Evolutionary conservation across 2,113 vertebrate species (phyloP).

Genomic region (Toxostoma redivivum): DNA sequence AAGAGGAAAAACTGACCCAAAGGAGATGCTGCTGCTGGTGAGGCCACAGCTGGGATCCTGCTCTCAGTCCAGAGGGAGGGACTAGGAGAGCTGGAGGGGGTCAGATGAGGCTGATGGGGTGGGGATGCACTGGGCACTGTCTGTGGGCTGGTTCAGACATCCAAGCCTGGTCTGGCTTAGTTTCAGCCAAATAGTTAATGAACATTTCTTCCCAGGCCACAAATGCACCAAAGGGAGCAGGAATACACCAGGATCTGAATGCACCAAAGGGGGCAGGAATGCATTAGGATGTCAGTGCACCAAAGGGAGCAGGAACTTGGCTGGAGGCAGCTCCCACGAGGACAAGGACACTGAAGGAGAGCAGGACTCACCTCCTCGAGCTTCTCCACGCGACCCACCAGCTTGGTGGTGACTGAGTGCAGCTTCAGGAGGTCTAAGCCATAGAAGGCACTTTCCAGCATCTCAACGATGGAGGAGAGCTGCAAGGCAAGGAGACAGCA

Average conservation of each 20-base stretch:
- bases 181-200: not conserved
- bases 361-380: slow-evolving; percentile 83
- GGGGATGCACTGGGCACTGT: not conserved
- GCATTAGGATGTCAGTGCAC: too few species aligned
- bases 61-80: not conserved
- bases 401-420: slow-evolving; percentile 86
- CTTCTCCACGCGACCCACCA: slow-evolving; percentile 84
- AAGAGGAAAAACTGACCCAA: not conserved
- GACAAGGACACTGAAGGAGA: not conserved
- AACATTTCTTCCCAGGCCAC: not conserved
- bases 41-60: not conserved
- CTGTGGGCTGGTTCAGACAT: not conserved
- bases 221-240: not conserved
- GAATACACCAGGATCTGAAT: not conserved
- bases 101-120: not conserved
- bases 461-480: slow-evolving; percentile 88
- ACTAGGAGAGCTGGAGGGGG: not conserved
- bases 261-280: not conserved
- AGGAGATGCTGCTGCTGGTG: not conserved
- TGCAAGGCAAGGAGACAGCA: slow-evolving; percentile 55
- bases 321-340: not conserved
- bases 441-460: slow-evolving; percentile 92
- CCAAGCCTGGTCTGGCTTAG: not conserved
- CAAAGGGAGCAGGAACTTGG: not conserved
- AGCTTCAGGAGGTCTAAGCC: slow-evolving; percentile 93